Percentiles rank a stretch among this genome's conserved stretches.
Evolutionary conservation across 2,113 vertebrate genomes (phyloP).

Genomic region (Aspidoscelis tigris): DNA sequence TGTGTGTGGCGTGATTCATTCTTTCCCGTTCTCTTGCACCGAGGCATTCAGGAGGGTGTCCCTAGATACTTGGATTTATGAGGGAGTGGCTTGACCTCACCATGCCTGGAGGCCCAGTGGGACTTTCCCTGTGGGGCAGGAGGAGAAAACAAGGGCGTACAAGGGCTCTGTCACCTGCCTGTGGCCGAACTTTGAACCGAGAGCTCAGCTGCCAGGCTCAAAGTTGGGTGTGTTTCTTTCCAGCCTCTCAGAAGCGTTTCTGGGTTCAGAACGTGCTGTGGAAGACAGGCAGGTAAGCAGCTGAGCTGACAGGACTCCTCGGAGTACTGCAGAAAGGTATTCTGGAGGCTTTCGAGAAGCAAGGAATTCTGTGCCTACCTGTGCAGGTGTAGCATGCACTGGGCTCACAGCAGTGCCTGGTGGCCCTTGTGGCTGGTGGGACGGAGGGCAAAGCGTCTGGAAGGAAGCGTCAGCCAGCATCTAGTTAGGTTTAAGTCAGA

Average conservation of each 20-base stretch:
- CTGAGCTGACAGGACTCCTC: background rate
- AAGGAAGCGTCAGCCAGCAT: too few species aligned
- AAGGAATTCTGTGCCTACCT: background rate
- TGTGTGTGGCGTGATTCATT: background rate
- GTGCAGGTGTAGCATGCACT: background rate
- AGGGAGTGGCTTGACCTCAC: background rate
- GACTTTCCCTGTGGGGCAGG: background rate
- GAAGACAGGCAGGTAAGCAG: background rate
- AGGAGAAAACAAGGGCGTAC: background rate
- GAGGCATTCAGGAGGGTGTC: background rate
- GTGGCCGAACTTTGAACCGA: background rate
- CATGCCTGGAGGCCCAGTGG: background rate
- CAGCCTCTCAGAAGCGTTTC: background rate
- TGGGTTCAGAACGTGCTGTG: background rate
- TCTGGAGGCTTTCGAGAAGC: background rate
- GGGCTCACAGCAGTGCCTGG: background rate
- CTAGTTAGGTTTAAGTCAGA: too few species aligned
- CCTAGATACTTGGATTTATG: too few species aligned
- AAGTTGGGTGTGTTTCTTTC: background rate
- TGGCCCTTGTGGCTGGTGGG: too few species aligned
- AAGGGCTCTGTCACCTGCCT: background rate
- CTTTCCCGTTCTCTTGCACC: background rate
- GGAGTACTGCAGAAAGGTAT: background rate
- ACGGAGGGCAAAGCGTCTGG: too few species aligned
- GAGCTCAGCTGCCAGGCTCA: background rate